Conservation (phyloP, 1,140 invertebrate genomes). For the Papilio helenus region DNA sequence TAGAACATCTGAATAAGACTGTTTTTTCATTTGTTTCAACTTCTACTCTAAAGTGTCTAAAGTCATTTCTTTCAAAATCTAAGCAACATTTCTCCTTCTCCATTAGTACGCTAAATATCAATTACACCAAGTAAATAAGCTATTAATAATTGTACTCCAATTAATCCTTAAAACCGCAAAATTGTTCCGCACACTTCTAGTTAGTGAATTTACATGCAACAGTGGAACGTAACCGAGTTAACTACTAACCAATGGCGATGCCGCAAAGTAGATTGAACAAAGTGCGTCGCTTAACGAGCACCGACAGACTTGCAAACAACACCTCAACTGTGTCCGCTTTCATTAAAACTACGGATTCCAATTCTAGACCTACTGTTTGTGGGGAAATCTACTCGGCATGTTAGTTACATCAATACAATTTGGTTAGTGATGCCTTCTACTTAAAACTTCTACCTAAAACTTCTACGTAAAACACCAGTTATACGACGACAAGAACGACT, state of each 20-base stretch:
- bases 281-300: slow-evolving; percentile 47
- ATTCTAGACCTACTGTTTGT: slow-evolving; percentile 31
- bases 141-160: background rate
- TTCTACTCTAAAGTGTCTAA: no score
- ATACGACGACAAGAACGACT: no score
- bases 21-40: no score
- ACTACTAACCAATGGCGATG: slow-evolving; percentile 30
- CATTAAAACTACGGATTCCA: slow-evolving; percentile 38
- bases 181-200: slow-evolving; percentile 12
- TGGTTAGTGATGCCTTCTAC: no score
- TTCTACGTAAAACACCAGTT: no score
- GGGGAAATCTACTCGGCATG: background rate
- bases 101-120: background rate
- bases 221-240: slow-evolving; percentile 28
- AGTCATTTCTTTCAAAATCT: no score
- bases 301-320: slow-evolving; percentile 37
- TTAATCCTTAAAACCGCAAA: background rate
- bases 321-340: slow-evolving; percentile 27
- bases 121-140: background rate
- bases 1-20: no score
- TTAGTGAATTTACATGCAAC: slow-evolving; percentile 35
- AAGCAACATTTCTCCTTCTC: background rate
- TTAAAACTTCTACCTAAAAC: no score
- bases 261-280: slow-evolving; percentile 54
- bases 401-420: no score